Evolutionary conservation across 2,113 vertebrate genomes (phyloP), one percentile per base, ranked within the genome.

Genomic region (Cyprinodon tularosa): DNA sequence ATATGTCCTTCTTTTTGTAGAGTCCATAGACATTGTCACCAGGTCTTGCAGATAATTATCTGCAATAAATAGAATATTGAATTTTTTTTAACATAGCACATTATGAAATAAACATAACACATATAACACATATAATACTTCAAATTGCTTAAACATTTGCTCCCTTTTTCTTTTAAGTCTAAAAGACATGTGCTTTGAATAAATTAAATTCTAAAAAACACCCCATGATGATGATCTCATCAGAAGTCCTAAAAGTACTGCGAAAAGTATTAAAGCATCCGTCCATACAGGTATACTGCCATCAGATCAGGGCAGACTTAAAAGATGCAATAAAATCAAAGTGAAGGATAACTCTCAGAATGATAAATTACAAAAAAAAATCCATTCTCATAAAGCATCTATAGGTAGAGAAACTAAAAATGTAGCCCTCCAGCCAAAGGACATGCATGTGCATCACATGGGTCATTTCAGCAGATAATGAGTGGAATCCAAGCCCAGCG

Each of bases 401-500:
- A 67, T 50, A 69, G 36, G 44, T 67, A 73, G 60, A 71, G 8
- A 69, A 72, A 79, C 79, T 17, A 60, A 6, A 80, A 78, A 74
- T 45, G 6, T 40, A 65, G 59, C 75, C 81, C 64, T 68, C 22
- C 3, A 64, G 77, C 60, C 65, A 61, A 72, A 66, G 77, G 71
- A 70, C 9, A 64, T 85, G 78, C 38, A 73, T 77, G 59, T 80
- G 38, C 10, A 4, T 76, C 79, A 79, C 66, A 86, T 80, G 81
- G 76, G 13, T 89, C 81, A 86, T 77, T 90, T 88, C 69, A 86
- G 39, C 63, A 82, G 80, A 74, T 77, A 85, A 89, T 82, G 70
- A 85, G 39, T 76, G 85, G 86, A 84, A 84, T 90, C 66, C 53
- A 87, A 84, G 82, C 87, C 85, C 84, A 83, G 81, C 1, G 44